Evolutionary conservation across 2,888 invertebrate species (phyloP).

Genomic region (Mesochorus sp.): DNA sequence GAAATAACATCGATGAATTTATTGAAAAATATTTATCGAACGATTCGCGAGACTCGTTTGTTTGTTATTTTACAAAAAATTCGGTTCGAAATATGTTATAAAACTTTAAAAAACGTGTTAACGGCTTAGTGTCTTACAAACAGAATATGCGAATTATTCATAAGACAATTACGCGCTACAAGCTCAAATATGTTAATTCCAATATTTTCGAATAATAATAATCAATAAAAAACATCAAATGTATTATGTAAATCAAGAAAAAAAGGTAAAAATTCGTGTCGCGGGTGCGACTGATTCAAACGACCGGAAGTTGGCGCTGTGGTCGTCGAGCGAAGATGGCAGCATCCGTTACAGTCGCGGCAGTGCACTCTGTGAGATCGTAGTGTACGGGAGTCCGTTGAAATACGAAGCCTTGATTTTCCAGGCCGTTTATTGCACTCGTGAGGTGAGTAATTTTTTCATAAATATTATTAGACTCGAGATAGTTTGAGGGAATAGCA

Average conservation of each 20-base stretch:
- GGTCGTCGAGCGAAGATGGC: constrained; percentile 73
- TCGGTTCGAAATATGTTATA: too few species aligned
- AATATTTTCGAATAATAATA: too few species aligned
- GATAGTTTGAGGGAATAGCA: too few species aligned
- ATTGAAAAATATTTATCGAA: not conserved
- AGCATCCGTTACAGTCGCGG: constrained; percentile 77
- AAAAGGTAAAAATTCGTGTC: not conserved
- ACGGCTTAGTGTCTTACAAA: too few species aligned
- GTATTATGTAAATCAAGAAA: not conserved
- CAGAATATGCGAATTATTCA: too few species aligned
- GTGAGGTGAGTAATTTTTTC: constrained; percentile 76
- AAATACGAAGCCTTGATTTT: constrained; percentile 79
- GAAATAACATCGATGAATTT: not conserved
- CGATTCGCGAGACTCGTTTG: too few species aligned
- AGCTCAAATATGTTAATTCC: too few species aligned
- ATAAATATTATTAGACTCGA: constrained; percentile 18
- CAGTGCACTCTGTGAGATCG: constrained; percentile 81
- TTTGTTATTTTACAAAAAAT: too few species aligned
- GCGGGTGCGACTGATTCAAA: constrained; percentile 52
- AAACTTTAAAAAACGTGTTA: too few species aligned
- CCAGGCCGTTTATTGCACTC: constrained; percentile 79
- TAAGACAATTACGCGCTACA: too few species aligned
- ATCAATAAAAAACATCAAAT: not conserved
- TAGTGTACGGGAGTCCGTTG: constrained; percentile 80
- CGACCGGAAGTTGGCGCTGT: constrained; percentile 59